Conservation (phyloP, 2,888 invertebrate genomes). For the Drosophila birchii region DNA sequence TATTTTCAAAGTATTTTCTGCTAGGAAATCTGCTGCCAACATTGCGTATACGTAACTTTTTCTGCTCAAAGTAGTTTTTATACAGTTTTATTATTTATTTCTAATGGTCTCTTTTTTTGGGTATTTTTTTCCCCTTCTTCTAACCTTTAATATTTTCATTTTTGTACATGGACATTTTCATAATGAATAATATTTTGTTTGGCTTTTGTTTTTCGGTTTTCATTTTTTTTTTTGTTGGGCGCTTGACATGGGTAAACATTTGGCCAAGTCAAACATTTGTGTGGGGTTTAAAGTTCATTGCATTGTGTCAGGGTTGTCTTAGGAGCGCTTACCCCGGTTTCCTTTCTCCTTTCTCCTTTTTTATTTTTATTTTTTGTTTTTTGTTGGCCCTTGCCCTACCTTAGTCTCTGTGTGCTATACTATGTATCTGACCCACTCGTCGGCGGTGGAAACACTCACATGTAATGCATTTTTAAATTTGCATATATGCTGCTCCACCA, state of each 20-base stretch:
- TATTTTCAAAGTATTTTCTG: neutral
- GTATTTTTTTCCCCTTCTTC: neutral
- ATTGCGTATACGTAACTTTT: neutral
- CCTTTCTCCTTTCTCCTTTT: neutral
- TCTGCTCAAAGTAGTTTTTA: neutral
- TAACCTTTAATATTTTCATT: neutral
- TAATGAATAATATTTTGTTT: constrained; percentile 47
- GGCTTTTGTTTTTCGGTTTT: constrained; percentile 34
- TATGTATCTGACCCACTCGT: constrained; percentile 19
- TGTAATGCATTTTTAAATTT: constrained; percentile 76
- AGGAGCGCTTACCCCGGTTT: constrained; percentile 4
- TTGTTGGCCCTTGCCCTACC: constrained; percentile 40
- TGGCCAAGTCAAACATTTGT: constrained; percentile 40
- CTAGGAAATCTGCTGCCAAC: neutral
- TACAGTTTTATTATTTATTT: neutral
- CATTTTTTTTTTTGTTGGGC: neutral
- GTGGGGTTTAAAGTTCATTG: constrained; percentile 66
- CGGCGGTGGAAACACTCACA: constrained; percentile 58
- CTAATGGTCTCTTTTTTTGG: neutral
- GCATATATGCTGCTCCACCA: constrained; percentile 56
- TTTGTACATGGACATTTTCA: constrained; percentile 18
- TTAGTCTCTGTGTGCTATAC: constrained; percentile 28
- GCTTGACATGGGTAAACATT: constrained; percentile 67
- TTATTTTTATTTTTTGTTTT: neutral
- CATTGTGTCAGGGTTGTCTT: constrained; percentile 48